These are phyloP conservation scores for Gorsachius goisagi DNA, from an alignment of 2,113 vertebrate species.

Conservation along the genomic window DNA sequence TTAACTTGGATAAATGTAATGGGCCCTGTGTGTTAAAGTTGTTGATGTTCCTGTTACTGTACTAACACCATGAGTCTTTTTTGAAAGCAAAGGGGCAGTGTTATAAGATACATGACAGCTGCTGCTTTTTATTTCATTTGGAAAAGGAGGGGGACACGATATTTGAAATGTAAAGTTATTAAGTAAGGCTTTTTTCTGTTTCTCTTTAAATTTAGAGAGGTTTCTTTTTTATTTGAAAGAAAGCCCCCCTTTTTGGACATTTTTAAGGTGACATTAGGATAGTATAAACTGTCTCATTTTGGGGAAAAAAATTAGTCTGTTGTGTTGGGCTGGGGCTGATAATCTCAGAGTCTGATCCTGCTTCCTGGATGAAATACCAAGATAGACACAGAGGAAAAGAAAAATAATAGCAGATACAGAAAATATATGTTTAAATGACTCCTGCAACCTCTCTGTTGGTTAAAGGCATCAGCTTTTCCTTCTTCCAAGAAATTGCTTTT, in stretches of 20 bases:
- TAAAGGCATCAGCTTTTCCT: not conserved
- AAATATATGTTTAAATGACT: not conserved
- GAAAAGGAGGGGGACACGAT: not conserved
- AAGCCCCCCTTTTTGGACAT: not conserved
- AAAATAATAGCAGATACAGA: not conserved
- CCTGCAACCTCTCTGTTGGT: not conserved
- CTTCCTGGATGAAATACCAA: not conserved
- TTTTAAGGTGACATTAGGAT: not conserved
- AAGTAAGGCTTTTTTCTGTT: not conserved
- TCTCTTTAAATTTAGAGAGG: not conserved
- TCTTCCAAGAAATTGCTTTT: not conserved
- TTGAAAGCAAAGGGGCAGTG: not conserved
- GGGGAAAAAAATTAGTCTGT: not conserved
- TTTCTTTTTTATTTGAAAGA: not conserved
- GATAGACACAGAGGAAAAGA: not conserved
- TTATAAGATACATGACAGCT: not conserved
- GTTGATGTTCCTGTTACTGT: not conserved
- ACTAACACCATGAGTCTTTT: not conserved
- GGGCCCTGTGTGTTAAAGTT: not conserved
- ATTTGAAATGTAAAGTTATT: not conserved
- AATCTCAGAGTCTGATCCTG: not conserved
- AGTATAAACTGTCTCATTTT: not conserved
- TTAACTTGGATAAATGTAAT: not conserved
- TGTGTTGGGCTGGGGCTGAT: not conserved
- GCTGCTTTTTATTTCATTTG: not conserved